phyloP scores from a whole-genome alignment of 2,113 vertebrate genomes.

The Nibea coibor region DNA sequence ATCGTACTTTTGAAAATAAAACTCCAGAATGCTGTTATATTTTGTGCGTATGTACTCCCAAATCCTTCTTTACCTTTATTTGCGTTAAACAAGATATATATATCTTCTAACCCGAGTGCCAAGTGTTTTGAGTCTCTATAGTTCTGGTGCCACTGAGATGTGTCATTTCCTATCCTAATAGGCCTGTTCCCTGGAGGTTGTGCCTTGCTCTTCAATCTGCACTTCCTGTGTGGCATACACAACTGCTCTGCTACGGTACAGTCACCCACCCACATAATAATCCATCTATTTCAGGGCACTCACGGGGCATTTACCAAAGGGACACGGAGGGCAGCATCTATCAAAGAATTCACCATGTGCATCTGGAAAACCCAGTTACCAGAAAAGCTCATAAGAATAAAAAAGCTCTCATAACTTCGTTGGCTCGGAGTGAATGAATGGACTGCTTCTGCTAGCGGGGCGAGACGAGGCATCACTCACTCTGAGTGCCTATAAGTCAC shows the following conservation, averaged over 20 bases:
- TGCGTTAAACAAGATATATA: conserved; percentile 27
- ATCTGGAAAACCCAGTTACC: conserved; percentile 78
- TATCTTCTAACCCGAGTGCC: conserved; percentile 32
- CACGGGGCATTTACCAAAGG: conserved; percentile 76
- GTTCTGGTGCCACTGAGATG: conserved; percentile 24
- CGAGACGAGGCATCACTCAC: conserved; percentile 75
- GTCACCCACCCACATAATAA: conserved; percentile 75
- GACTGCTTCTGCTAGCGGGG: conserved; percentile 57
- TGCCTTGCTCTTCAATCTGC: conserved; percentile 48
- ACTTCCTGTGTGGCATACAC: conserved; percentile 68
- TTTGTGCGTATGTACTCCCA: background rate
- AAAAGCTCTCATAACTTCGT: conserved; percentile 79
- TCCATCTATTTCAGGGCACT: conserved; percentile 75
- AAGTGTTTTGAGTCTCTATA: conserved; percentile 11
- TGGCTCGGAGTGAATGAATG: conserved; percentile 75
- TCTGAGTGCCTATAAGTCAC: conserved; percentile 80
- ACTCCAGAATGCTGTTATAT: background rate
- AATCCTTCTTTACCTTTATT: conserved; percentile 5
- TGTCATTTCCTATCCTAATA: conserved; percentile 50
- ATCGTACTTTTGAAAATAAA: conserved; percentile 1
- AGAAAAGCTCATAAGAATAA: conserved; percentile 81
- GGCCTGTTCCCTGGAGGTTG: conserved; percentile 51
- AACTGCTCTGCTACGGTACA: conserved; percentile 50
- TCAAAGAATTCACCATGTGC: conserved; percentile 77
- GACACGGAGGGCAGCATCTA: conserved; percentile 79